phyloP scores from a whole-genome alignment of 2,797 vertebrate species.

The Cottoperca gobio region DNA sequence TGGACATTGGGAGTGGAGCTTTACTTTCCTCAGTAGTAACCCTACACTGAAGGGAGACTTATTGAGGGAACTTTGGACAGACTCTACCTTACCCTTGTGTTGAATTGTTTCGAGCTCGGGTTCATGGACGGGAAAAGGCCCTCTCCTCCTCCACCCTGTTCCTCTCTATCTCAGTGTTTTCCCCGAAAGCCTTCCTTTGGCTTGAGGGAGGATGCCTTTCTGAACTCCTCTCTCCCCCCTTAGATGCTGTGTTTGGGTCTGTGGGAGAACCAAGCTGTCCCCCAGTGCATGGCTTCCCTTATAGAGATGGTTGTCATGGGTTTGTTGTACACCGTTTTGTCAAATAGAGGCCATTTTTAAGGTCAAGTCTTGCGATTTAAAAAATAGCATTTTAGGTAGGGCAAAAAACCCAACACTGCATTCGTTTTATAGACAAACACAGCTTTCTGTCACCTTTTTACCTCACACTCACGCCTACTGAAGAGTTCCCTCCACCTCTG shows the following conservation, averaged over 20 bases:
- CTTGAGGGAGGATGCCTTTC: conserved; percentile 72
- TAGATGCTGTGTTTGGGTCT: conserved; percentile 78
- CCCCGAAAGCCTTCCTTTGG: conserved; percentile 69
- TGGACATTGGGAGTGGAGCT: conserved; percentile 83
- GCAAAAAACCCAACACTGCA: conserved; percentile 50
- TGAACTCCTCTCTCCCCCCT: conserved; percentile 48
- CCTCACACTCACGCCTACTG: conserved; percentile 75
- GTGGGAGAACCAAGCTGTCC: conserved; percentile 82
- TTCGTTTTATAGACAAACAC: conserved; percentile 68
- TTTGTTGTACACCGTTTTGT: conserved; percentile 64
- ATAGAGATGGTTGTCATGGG: conserved; percentile 67
- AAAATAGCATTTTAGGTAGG: conserved; percentile 64
- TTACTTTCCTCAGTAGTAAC: conserved; percentile 88
- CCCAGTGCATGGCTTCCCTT: conserved; percentile 84
- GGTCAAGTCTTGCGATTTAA: conserved; percentile 76
- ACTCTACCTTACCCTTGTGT: conserved; percentile 52
- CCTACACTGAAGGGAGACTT: conserved; percentile 83
- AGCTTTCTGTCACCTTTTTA: conserved; percentile 77
- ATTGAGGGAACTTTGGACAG: conserved; percentile 76
- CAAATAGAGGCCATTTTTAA: conserved; percentile 85
- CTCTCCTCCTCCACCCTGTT: conserved; percentile 47
- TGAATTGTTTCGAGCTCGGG: conserved; percentile 69
- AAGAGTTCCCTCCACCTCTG: conserved; percentile 69
- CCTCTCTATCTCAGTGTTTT: conserved; percentile 74
- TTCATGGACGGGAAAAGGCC: conserved; percentile 49